Conservation (phyloP, 2,797 vertebrate genomes). For the Erithacus rubecula region DNA sequence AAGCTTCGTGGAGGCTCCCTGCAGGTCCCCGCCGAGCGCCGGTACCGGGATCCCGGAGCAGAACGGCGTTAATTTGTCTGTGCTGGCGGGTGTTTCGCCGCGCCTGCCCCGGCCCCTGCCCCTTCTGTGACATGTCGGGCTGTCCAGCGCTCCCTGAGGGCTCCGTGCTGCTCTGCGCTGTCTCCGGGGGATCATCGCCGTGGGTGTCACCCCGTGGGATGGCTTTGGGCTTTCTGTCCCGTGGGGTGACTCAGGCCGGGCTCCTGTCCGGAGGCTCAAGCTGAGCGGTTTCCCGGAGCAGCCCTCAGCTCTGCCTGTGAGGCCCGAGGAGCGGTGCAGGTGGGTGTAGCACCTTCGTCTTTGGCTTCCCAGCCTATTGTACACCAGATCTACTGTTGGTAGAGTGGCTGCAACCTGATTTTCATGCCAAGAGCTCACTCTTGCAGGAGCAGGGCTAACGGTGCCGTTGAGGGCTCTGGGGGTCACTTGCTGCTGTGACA, state of each 20-base stretch:
- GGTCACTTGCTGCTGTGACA: rapidly evolving
- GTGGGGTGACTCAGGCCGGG: background rate
- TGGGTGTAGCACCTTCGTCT: background rate
- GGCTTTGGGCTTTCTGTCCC: background rate
- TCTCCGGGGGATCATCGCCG: background rate
- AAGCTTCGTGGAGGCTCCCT: background rate
- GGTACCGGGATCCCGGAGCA: background rate
- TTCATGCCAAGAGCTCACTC: rapidly evolving
- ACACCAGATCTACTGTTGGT: rapidly evolving
- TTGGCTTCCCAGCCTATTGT: background rate
- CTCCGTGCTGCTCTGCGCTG: background rate
- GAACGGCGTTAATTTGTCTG: rapidly evolving
- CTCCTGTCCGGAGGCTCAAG: background rate
- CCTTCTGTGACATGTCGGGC: rapidly evolving
- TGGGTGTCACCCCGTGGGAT: background rate
- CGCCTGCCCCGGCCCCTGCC: too few relatives aligned
- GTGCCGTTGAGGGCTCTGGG: background rate
- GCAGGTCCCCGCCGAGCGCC: background rate
- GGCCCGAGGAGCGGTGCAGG: background rate
- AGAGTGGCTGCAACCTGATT: background rate
- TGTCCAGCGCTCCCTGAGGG: background rate
- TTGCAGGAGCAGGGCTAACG: rapidly evolving
- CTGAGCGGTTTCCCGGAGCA: background rate
- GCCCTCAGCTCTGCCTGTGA: background rate
- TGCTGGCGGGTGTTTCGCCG: background rate